A percentile compares a stretch with the other conserved stretches of the same genome.
These are phyloP conservation scores for Lasaia peninsularis DNA, from an alignment of 1,140 invertebrate species.

Conservation along the genomic window DNA sequence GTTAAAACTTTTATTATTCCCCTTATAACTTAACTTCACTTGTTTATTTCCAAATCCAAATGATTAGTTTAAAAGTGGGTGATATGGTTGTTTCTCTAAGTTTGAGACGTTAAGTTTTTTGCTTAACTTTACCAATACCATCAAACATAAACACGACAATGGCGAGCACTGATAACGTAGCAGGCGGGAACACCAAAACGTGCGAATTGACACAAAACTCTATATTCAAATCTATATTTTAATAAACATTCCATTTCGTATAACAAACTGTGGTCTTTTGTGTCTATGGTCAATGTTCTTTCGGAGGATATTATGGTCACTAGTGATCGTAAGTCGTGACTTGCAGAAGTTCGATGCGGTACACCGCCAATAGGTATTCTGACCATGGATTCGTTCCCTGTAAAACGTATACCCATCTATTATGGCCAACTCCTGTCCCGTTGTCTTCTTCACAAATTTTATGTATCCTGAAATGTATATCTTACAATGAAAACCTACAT, in stretches of 20 bases:
- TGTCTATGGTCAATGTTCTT: background rate
- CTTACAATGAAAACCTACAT: too few relatives aligned
- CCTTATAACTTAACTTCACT: too few relatives aligned
- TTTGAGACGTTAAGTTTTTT: too few relatives aligned
- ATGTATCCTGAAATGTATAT: constrained; percentile 5
- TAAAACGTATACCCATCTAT: constrained; percentile 15
- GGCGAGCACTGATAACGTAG: too few relatives aligned
- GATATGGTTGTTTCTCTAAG: too few relatives aligned
- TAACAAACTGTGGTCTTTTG: background rate
- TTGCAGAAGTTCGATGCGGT: background rate
- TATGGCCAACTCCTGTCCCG: constrained; percentile 6
- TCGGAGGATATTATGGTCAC: background rate
- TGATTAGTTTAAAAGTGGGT: too few relatives aligned
- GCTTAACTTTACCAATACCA: too few relatives aligned
- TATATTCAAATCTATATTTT: background rate
- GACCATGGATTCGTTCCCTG: background rate
- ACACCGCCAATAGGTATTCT: background rate
- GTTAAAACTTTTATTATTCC: too few relatives aligned
- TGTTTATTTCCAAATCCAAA: too few relatives aligned
- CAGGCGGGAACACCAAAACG: too few relatives aligned
- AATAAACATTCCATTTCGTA: background rate
- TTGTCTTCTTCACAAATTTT: background rate
- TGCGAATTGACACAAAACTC: too few relatives aligned
- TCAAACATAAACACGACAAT: too few relatives aligned
- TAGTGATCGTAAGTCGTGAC: background rate